Conservation (phyloP, 2,113 vertebrate genomes). For the Aphelocoma coerulescens region DNA sequence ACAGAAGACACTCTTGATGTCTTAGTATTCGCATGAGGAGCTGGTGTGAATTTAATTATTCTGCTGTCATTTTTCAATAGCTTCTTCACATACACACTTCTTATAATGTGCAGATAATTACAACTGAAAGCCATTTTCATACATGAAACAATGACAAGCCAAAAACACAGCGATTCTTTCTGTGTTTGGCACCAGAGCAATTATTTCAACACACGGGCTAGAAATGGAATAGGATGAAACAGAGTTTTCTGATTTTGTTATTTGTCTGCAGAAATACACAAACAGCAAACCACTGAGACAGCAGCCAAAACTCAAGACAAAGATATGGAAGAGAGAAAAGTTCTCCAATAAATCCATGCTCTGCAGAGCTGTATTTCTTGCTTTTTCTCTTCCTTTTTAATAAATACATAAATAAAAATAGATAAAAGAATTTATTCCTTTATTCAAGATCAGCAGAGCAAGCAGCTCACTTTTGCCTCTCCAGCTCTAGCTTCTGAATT, state of each 20-base stretch:
- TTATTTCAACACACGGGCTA: background rate
- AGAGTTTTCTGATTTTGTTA: background rate
- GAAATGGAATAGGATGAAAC: slow-evolving; percentile 9
- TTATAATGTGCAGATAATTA: slow-evolving; percentile 31
- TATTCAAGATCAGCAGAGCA: background rate
- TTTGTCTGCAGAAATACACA: background rate
- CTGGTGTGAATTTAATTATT: slow-evolving; percentile 44
- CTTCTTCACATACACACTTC: slow-evolving; percentile 3
- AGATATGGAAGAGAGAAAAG: background rate
- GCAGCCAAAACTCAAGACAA: background rate
- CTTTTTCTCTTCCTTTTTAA: background rate
- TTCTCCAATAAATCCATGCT: background rate
- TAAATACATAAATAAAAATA: background rate
- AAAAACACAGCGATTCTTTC: background rate
- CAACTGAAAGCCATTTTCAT: slow-evolving; percentile 38
- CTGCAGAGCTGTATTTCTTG: background rate
- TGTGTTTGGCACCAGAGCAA: background rate
- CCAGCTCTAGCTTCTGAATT: background rate
- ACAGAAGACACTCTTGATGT: slow-evolving; percentile 5
- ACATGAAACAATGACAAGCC: slow-evolving; percentile 50
- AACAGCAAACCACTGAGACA: background rate
- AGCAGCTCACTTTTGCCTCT: background rate
- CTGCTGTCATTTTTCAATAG: slow-evolving; percentile 22
- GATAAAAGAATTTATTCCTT: background rate
- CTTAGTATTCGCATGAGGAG: background rate